Base-by-base conservation (phyloP, 1,140 invertebrate species). In the Halictus rubicundus region DNA sequence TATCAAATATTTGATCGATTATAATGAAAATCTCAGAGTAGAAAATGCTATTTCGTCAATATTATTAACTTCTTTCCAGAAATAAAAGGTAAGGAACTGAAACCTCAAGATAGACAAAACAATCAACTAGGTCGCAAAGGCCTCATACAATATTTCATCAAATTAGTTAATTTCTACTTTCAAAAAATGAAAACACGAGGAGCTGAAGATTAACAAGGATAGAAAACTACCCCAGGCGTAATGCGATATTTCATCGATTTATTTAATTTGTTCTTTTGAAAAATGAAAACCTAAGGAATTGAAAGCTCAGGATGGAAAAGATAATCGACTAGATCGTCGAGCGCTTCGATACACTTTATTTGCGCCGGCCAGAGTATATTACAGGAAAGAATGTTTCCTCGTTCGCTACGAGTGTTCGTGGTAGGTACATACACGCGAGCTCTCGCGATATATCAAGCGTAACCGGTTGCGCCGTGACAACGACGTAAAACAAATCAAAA, bases 401-500 rank as follows among this genome's bases (percentile, higher is more conserved):
- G 32, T 54, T 39, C 42, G 1, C 3, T 5, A 4, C 2, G 10
- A 21, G 32, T 12, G 3, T 16, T 54, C 23, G 14, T 16, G 16
- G 21, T 32, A 32, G 32, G 32, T 32, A 32, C 32, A 32, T 19
- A 61, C 37, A 42, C 39, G 37, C 21, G 37, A 65, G 3, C 63
- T 5, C 39, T n/a, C 25, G 42, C 42, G 14, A 52, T 69, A 70
- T 61, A 61, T 77, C 66, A 69, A 78, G 70, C 23, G 10, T 39
- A 68, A 71, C 75, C 57, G 32, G 23, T 71, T 71, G 59, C 27
- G 14, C 32, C 27, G 59, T n/a, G 10, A 63, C 32, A 6, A 37
- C n/a, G 23, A 52, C 27, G 68, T 60, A 19, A 71, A 78, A 64
- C 75, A 71, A 71, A 78, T 78, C 68, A 60, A 71, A 42, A 10